Evolutionary conservation across 2,113 vertebrate genomes (phyloP).

Genomic region (Formicarius rufipectus): DNA sequence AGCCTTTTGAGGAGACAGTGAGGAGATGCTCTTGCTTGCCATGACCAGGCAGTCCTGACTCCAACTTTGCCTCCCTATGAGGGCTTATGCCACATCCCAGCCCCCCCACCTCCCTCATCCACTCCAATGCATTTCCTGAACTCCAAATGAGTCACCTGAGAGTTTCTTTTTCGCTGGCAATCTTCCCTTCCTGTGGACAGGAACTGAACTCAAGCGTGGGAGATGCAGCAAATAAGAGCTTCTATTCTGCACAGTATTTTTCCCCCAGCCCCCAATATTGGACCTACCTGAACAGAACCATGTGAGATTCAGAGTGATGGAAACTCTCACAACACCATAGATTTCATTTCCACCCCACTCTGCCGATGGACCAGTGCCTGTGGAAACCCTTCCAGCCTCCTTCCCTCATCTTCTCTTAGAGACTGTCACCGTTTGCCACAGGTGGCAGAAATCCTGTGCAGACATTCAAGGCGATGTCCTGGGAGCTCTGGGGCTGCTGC

Average conservation of each 20-base stretch:
- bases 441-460: neutral
- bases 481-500: neutral
- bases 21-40: neutral
- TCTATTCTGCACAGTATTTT: neutral
- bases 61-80: neutral
- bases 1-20: neutral
- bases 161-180: neutral
- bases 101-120: neutral
- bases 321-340: neutral
- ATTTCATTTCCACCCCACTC: neutral
- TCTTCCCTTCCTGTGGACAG: neutral
- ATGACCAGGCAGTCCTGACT: neutral
- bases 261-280: neutral
- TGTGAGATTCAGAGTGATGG: neutral
- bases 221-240: neutral
- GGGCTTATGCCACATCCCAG: accelerated
- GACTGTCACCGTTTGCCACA: neutral
- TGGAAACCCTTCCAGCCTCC: neutral
- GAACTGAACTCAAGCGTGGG: neutral
- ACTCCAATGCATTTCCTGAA: neutral
- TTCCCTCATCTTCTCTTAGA: neutral
- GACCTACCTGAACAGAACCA: neutral
- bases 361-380: neutral
- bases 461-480: neutral
- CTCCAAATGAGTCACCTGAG: neutral